Evolutionary conservation across 2,113 vertebrate species (phyloP).

Genomic region (Oreochromis aureus): DNA sequence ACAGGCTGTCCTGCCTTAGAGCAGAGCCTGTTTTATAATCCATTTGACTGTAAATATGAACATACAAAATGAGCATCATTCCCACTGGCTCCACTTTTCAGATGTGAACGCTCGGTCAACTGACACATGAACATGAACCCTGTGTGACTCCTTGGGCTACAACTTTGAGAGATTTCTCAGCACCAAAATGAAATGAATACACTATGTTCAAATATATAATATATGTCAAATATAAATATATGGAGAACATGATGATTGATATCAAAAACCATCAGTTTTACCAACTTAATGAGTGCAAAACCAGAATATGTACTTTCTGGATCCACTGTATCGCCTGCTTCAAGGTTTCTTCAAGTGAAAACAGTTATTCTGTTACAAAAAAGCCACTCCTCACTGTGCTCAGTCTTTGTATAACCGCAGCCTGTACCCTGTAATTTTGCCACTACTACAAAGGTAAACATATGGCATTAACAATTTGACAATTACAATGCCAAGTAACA

Average conservation of each 20-base stretch:
- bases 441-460: not conserved
- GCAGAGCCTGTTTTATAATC: not conserved
- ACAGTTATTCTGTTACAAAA: not conserved
- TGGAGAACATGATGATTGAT: not conserved
- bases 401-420: not conserved
- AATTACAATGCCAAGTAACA: not conserved
- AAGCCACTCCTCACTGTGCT: not conserved
- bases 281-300: not conserved
- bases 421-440: not conserved
- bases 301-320: not conserved
- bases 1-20: not conserved
- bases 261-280: not conserved
- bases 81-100: not conserved
- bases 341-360: not conserved
- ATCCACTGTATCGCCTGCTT: not conserved
- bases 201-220: not conserved
- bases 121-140: not conserved
- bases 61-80: not conserved
- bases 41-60: not conserved
- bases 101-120: fast-evolving
- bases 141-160: not conserved
- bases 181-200: not conserved
- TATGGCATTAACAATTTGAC: not conserved
- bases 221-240: not conserved
- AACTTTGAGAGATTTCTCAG: fast-evolving